Conservation (phyloP, 1,140 invertebrate species). For the Zaprionus nigranus region DNA sequence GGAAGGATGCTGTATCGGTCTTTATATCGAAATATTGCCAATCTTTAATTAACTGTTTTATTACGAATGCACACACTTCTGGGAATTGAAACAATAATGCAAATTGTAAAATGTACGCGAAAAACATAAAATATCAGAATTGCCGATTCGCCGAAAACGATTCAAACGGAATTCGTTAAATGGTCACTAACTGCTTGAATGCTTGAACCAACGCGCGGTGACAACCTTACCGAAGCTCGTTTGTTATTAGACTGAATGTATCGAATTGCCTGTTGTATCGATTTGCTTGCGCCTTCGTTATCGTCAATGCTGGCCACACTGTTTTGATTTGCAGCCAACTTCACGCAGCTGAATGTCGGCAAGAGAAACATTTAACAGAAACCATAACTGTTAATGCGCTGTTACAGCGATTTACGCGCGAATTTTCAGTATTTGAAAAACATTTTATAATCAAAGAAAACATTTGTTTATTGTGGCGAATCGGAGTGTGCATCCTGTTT, state of each 20-base stretch:
- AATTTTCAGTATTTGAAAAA: not conserved
- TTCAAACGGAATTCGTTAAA: slow-evolving; percentile 26
- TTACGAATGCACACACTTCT: slow-evolving; percentile 13
- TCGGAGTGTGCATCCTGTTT: no score
- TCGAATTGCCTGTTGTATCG: slow-evolving; percentile 27
- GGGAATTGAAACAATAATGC: not conserved
- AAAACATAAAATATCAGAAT: not conserved
- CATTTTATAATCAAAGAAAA: not conserved
- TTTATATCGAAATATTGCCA: slow-evolving; percentile 19
- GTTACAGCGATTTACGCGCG: not conserved
- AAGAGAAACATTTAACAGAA: not conserved
- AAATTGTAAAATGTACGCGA: not conserved
- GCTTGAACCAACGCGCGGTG: slow-evolving; percentile 9
- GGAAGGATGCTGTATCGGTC: slow-evolving; percentile 35
- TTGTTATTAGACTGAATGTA: slow-evolving; percentile 43
- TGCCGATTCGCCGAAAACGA: slow-evolving; percentile 11
- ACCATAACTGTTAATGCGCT: not conserved
- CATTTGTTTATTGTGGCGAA: not conserved
- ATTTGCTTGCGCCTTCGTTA: not conserved
- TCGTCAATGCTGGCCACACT: not conserved
- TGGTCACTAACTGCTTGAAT: not conserved
- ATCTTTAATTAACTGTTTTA: slow-evolving; percentile 22
- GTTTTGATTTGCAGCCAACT: slow-evolving; percentile 11
- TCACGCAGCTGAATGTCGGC: not conserved
- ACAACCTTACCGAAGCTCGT: slow-evolving; percentile 38